These are phyloP conservation scores for Polietes domitor DNA, from an alignment of 2,888 invertebrate species.

Conservation along the genomic window DNA sequence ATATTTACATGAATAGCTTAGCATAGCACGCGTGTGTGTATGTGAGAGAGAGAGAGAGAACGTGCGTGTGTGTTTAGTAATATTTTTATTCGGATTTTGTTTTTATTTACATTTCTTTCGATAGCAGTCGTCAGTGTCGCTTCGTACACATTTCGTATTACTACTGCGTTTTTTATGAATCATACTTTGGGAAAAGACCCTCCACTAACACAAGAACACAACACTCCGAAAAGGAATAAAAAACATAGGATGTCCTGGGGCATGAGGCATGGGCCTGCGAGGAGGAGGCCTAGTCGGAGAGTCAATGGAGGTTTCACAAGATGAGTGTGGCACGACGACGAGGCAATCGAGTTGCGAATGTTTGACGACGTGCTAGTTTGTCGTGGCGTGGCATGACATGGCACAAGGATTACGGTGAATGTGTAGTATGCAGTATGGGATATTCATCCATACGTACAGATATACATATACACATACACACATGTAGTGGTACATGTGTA, in stretches of 20 bases:
- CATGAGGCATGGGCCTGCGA: background rate
- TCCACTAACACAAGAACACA: background rate
- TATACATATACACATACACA: background rate
- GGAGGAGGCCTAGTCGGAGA: background rate
- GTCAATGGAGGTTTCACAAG: conserved; percentile 38
- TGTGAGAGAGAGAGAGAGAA: too few relatives aligned
- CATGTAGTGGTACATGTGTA: too few relatives aligned
- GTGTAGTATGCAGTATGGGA: conserved; percentile 4
- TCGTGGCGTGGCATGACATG: conserved; percentile 45
- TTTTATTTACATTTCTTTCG: conserved; percentile 22
- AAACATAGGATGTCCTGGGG: background rate
- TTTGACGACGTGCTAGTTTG: conserved; percentile 13
- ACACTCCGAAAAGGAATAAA: background rate
- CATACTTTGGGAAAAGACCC: conserved; percentile 59
- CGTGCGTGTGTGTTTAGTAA: background rate
- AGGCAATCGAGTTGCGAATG: conserved; percentile 1
- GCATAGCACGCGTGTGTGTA: background rate
- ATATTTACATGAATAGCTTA: background rate
- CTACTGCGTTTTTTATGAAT: conserved; percentile 58
- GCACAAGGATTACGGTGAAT: conserved; percentile 38
- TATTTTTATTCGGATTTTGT: conserved; percentile 7
- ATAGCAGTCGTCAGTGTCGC: background rate
- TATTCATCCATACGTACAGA: background rate
- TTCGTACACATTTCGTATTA: background rate
- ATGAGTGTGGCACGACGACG: conserved; percentile 7